Evolutionary conservation across 37 sponge, comb jelly and placozoan genomes (phyloP), one percentile per base, ranked within the genome.

Genomic region (Ephydatia muelleri): DNA sequence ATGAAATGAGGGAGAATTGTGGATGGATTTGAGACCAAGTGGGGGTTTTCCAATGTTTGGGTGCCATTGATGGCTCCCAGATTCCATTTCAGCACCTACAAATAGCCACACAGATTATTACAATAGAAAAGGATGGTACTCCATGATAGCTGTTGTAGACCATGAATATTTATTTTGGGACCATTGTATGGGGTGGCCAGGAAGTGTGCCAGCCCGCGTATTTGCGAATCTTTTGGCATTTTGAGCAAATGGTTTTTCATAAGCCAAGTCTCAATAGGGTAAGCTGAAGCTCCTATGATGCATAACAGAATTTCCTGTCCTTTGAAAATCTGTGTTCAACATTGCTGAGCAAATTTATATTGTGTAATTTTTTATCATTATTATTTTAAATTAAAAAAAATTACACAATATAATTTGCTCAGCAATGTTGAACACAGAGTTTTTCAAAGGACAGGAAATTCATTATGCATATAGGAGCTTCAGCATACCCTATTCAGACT

Each of bases 131-230:
- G 77, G 81, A 22, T 84, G 35, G 67, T 82, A 79, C 25, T 84
- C 85, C 9, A 75, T 89, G 26, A 25, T 89, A 0, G 85, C 83
- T 36, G 30, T 79, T 72, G 81, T 89, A 5, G 82, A 89, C 68
- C 40, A 65, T 64, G 19, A 73, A 5, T 64, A 68, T 36, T 35
- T n/a, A 2, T 89, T 84, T 80, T 29, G 14, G 35, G 49, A 84
- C 32, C 8, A 80, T 65, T 49, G 40, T 69, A 37, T 37, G 57
- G 90, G 90, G 25, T 84, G 81, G 81, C 90, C 85, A 9, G 85
- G 85, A 73, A 82, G 90, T 66, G 90, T 89, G 35, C 85, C 77
- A 23, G 89, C 90, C 23, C 38, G 81, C 0, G 82, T 84, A 19
- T 72, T 89, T 68, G 68, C 84, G 19, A 65, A 89, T 71, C 80